These are phyloP conservation scores for Euthynnus affinis DNA, from an alignment of 2,797 vertebrate species.

Conservation along the genomic window DNA sequence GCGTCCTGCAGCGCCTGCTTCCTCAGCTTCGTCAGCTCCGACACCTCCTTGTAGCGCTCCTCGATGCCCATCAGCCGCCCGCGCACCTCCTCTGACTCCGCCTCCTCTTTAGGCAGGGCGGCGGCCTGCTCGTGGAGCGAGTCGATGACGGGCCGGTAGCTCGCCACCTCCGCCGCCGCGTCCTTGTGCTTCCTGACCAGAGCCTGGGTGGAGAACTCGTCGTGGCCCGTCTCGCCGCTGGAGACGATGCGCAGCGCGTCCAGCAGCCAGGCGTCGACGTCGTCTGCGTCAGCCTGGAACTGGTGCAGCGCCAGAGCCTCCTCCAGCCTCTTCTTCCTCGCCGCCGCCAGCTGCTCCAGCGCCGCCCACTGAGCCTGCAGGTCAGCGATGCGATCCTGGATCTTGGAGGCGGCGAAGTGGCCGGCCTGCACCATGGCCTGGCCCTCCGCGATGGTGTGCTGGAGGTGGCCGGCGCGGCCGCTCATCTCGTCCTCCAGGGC, in stretches of 20 bases:
- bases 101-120: slow-evolving; percentile 85
- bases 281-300: slow-evolving; percentile 91
- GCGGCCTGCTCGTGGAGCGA: slow-evolving; percentile 91
- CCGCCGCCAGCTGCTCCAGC: slow-evolving; percentile 90
- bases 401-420: slow-evolving; percentile 93
- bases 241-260: slow-evolving; percentile 95
- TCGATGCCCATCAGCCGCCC: slow-evolving; percentile 91
- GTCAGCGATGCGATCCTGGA: slow-evolving; percentile 88
- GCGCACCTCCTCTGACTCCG: slow-evolving; percentile 80
- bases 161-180: slow-evolving; percentile 91
- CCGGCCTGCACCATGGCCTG: slow-evolving; percentile 92
- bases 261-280: slow-evolving; percentile 94
- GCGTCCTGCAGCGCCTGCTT: slow-evolving; percentile 96
- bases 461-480: slow-evolving; percentile 91
- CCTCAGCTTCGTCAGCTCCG: slow-evolving; percentile 90
- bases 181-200: slow-evolving; percentile 97
- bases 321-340: slow-evolving; percentile 88
- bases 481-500: slow-evolving; percentile 97
- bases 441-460: slow-evolving; percentile 93
- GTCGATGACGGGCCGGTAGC: slow-evolving; percentile 92
- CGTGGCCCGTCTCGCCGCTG: slow-evolving; percentile 93
- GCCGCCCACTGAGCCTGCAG: slow-evolving; percentile 91
- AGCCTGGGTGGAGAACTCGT: slow-evolving; percentile 96
- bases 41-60: slow-evolving; percentile 93
- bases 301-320: slow-evolving; percentile 92